Evolutionary conservation across 2,797 vertebrate species (phyloP).

Genomic region (Rhynchonycteris naso): DNA sequence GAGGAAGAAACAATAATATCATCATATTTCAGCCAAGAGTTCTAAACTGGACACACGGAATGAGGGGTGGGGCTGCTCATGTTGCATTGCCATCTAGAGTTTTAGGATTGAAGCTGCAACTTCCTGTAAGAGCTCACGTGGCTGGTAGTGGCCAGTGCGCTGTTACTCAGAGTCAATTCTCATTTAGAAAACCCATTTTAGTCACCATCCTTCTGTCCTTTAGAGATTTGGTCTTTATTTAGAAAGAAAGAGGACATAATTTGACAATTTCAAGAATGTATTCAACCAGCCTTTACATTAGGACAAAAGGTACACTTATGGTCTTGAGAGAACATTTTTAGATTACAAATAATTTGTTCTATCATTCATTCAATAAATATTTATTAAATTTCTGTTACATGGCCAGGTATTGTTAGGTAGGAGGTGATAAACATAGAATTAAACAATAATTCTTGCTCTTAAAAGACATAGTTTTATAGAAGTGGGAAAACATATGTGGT

Average conservation of each 20-base stretch:
- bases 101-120: not conserved
- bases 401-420: conserved; percentile 2
- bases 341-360: not conserved
- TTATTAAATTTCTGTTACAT: conserved; percentile 7
- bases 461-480: conserved; percentile 12
- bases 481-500: not conserved
- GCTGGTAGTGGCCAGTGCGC: not conserved
- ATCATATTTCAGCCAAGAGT: conserved; percentile 58
- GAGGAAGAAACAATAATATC: conserved; percentile 75
- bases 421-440: conserved; percentile 36
- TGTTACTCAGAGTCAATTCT: not conserved
- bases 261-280: not conserved
- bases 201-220: not conserved
- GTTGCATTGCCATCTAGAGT: not conserved
- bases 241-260: conserved; percentile 8
- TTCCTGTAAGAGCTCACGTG: not conserved
- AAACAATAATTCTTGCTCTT: conserved; percentile 40
- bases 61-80: not conserved
- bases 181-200: not conserved
- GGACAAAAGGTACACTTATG: not conserved
- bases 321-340: conserved; percentile 29
- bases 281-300: not conserved
- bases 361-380: not conserved
- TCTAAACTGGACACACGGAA: not conserved
- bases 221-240: not conserved